These are phyloP conservation scores for Plecturocebus donacophilus DNA, from an alignment of 2,113 vertebrate genomes.

Conservation along the genomic window DNA sequence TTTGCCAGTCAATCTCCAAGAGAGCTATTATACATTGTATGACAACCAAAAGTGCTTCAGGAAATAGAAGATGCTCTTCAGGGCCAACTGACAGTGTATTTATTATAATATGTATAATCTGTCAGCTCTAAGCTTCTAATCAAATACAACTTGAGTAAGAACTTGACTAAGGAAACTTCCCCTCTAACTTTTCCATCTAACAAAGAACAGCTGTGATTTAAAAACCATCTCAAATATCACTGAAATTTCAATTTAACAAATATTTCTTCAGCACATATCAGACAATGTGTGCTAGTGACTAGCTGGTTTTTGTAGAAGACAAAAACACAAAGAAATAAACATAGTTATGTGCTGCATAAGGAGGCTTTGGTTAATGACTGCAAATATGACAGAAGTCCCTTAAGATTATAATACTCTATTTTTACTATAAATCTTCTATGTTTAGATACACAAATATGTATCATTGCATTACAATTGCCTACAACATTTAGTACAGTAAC, in stretches of 20 bases:
- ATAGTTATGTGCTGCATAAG: neutral
- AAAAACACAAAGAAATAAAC: neutral
- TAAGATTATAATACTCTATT: neutral
- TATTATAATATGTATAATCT: neutral
- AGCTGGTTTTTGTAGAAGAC: neutral
- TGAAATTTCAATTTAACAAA: neutral
- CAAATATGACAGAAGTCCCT: neutral
- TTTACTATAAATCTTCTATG: neutral
- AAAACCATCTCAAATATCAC: neutral
- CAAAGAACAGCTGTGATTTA: neutral
- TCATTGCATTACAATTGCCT: neutral
- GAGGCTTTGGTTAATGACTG: neutral
- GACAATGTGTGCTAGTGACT: neutral
- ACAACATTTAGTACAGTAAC: neutral
- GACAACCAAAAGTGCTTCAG: neutral
- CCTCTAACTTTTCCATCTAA: neutral
- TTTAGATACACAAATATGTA: neutral
- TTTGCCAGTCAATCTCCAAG: neutral
- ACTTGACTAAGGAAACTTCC: neutral
- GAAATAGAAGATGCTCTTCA: neutral
- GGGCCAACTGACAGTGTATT: neutral
- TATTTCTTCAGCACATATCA: neutral
- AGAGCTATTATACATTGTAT: neutral
- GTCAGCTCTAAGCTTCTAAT: neutral
- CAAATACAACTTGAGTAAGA: neutral